These are phyloP conservation scores for Tragelaphus scriptus DNA, from an alignment of 2,113 vertebrate genomes.

Conservation along the genomic window DNA sequence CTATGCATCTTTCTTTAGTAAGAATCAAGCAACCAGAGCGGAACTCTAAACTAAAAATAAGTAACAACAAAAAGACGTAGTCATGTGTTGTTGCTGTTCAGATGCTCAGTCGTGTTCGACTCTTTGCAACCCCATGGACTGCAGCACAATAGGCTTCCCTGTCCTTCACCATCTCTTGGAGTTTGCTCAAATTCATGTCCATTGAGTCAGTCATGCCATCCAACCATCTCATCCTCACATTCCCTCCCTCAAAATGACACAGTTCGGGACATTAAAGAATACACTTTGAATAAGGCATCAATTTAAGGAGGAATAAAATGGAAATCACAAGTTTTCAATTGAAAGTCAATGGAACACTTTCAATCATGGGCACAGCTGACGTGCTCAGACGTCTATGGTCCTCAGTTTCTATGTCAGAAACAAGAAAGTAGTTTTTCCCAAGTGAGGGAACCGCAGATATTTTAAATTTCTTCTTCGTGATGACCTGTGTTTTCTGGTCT, in stretches of 20 bases:
- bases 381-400: background rate
- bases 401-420: background rate
- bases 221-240: background rate
- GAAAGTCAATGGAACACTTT: background rate
- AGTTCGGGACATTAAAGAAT: background rate
- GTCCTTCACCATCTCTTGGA: background rate
- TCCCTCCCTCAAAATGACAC: background rate
- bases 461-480: background rate
- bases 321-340: background rate
- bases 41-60: background rate
- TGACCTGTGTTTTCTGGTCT: background rate
- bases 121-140: background rate
- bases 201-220: background rate
- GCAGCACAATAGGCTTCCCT: background rate
- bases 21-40: background rate
- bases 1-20: background rate
- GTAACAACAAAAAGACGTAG: background rate
- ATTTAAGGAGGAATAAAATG: background rate
- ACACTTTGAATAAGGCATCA: background rate
- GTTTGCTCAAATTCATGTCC: background rate
- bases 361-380: fast-evolving
- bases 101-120: background rate
- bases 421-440: background rate
- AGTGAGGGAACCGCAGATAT: background rate
- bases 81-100: background rate